Percentiles rank a stretch among this genome's conserved stretches.
Evolutionary conservation across 1,140 invertebrate genomes (phyloP).

Genomic region (Cheumatopsyche charites): DNA sequence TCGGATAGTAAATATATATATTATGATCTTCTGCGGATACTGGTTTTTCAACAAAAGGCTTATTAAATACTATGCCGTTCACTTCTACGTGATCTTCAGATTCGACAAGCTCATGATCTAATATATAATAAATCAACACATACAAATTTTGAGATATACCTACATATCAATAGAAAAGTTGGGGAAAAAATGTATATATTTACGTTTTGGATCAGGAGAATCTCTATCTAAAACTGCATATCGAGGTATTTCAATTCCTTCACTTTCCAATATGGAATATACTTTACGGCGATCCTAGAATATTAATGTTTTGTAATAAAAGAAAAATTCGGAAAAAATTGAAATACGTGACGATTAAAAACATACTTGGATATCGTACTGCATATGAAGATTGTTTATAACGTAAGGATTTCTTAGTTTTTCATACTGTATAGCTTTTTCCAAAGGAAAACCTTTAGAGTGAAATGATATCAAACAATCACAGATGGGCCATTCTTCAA

Average conservation of each 20-base stretch:
- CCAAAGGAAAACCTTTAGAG: constrained; percentile 96
- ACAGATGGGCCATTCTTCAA: constrained; percentile 97
- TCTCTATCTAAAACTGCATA: constrained; percentile 97
- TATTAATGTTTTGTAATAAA: not conserved
- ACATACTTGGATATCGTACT: constrained; percentile 91
- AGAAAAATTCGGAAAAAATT: constrained; percentile 26
- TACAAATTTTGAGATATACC: too few relatives aligned
- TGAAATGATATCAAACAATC: constrained; percentile 99
- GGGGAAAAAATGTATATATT: constrained; percentile 54
- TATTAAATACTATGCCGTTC: constrained; percentile 96
- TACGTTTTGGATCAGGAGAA: constrained; percentile 87
- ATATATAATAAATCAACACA: too few relatives aligned
- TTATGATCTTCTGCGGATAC: constrained; percentile 98
- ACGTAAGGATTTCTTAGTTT: constrained; percentile 94
- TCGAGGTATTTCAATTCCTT: constrained; percentile 96
- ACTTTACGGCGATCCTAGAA: constrained; percentile 86
- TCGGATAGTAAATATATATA: constrained; percentile 99
- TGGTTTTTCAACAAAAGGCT: constrained; percentile 99
- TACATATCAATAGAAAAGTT: not conserved
- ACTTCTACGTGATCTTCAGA: constrained; percentile 99
- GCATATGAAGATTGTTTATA: constrained; percentile 98
- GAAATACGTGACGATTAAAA: constrained; percentile 14
- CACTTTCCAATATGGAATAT: constrained; percentile 90
- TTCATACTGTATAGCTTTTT: constrained; percentile 98
- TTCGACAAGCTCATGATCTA: constrained; percentile 92